phyloP scores from a whole-genome alignment of 2,888 invertebrate genomes.

The Petrophora chlorosata region DNA sequence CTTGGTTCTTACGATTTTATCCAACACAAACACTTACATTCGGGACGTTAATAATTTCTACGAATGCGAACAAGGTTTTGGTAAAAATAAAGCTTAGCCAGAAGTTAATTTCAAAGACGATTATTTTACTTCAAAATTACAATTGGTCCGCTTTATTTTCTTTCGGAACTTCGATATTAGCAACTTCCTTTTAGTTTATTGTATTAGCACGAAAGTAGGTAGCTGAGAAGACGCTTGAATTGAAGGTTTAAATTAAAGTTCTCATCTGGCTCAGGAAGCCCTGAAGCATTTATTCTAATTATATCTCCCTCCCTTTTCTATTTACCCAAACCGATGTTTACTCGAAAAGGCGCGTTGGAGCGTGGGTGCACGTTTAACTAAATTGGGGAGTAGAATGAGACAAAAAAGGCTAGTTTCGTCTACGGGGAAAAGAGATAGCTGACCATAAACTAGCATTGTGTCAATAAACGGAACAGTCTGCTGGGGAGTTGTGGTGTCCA shows the following conservation, averaged over 20 bases:
- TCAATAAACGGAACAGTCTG: conserved; percentile 67
- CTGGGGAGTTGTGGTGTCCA: conserved; percentile 67
- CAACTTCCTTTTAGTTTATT: conserved; percentile 3
- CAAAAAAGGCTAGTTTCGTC: conserved; percentile 60
- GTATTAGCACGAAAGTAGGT: conserved; percentile 18
- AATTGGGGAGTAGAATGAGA: conserved; percentile 78
- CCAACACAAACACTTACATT: conserved; percentile 8
- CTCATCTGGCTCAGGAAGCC: conserved; percentile 49
- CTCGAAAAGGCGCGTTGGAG: conserved; percentile 75
- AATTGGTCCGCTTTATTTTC: conserved; percentile 16
- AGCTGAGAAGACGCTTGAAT: conserved; percentile 9
- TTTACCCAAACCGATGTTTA: conserved; percentile 80
- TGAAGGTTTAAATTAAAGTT: conserved; percentile 31
- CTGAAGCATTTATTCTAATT: conserved; percentile 78
- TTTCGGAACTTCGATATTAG: conserved; percentile 1
- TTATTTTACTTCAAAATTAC: conserved; percentile 9
- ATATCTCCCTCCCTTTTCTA: conserved; percentile 78
- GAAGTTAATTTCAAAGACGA: not conserved
- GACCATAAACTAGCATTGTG: conserved; percentile 59
- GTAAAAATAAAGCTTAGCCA: conserved; percentile 1
- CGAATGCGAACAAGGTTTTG: not conserved
- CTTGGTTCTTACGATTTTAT: conserved; percentile 13
- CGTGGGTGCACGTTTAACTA: conserved; percentile 76
- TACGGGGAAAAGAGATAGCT: conserved; percentile 62
- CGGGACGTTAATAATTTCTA: conserved; percentile 4